Evolutionary conservation across 1,140 invertebrate species (phyloP).

Genomic region (Drosophila neocordata): DNA sequence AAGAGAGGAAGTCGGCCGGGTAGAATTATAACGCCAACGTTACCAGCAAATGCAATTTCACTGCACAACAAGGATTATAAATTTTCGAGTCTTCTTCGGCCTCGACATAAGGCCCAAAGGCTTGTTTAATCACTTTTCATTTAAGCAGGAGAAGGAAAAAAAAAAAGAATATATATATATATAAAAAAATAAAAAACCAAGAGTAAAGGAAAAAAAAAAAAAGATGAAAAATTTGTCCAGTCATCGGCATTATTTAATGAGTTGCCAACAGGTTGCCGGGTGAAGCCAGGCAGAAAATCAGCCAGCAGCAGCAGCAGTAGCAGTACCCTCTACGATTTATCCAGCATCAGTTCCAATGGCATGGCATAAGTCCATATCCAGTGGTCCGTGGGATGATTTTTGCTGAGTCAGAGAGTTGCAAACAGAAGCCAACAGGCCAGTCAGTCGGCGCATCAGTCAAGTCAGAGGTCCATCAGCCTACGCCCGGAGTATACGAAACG

Average conservation of each 20-base stretch:
- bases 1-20: conserved; percentile 28
- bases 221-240: conserved; percentile 68
- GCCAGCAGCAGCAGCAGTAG: conserved; percentile 23
- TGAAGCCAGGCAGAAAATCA: conserved; percentile 72
- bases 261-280: conserved; percentile 75
- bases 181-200: neutral
- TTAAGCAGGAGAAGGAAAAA: conserved; percentile 39
- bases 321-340: neutral
- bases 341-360: neutral
- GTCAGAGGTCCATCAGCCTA: conserved; percentile 54
- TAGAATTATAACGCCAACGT: conserved; percentile 79
- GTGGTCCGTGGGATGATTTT: conserved; percentile 12
- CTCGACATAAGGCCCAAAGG: conserved; percentile 23
- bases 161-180: conserved; percentile 8
- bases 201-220: neutral
- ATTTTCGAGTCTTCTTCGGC: conserved; percentile 37
- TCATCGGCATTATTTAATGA: conserved; percentile 82
- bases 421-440: conserved; percentile 73
- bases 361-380: conserved; percentile 11
- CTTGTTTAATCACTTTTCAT: conserved; percentile 78
- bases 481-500: conserved; percentile 40
- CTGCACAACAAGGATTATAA: conserved; percentile 74
- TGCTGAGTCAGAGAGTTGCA: conserved; percentile 73
- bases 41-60: conserved; percentile 56
- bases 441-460: conserved; percentile 62